Conservation (phyloP, 1,140 invertebrate species). For the Caerostris darwini region DNA sequence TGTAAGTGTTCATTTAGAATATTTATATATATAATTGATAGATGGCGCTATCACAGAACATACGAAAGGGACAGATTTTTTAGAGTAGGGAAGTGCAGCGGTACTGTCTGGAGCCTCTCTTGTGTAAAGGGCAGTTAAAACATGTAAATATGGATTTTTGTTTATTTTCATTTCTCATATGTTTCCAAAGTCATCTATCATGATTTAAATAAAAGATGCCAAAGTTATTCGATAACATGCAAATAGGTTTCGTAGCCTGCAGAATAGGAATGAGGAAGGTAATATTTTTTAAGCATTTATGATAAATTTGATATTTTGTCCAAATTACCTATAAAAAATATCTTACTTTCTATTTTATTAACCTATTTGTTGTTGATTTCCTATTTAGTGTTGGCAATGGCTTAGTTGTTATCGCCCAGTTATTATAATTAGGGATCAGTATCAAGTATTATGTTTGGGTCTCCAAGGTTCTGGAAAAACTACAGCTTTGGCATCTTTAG, state of each 20-base stretch:
- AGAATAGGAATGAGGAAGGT: constrained; percentile 78
- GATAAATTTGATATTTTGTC: background rate
- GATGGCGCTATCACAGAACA: too few species aligned
- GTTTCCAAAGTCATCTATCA: background rate
- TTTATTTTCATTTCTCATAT: background rate
- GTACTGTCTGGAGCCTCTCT: too few species aligned
- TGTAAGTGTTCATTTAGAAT: too few species aligned
- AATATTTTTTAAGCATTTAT: background rate
- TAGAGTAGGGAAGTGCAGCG: too few species aligned
- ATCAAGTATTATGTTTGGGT: constrained; percentile 81
- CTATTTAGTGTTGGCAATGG: constrained; percentile 79
- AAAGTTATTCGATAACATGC: constrained; percentile 75
- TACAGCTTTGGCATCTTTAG: constrained; percentile 81
- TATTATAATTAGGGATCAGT: constrained; percentile 78
- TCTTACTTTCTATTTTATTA: background rate
- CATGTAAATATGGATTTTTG: constrained; percentile 15
- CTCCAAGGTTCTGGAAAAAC: constrained; percentile 81
- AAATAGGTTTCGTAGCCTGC: constrained; percentile 75
- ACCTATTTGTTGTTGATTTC: background rate
- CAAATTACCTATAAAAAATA: background rate
- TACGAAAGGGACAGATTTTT: too few species aligned
- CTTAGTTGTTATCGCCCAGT: constrained; percentile 78
- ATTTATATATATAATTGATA: too few species aligned
- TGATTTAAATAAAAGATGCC: constrained; percentile 66
- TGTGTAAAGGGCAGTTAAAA: constrained; percentile 41